Evolutionary conservation across 2,797 vertebrate genomes (phyloP).

Genomic region (Dallia pectoralis): DNA sequence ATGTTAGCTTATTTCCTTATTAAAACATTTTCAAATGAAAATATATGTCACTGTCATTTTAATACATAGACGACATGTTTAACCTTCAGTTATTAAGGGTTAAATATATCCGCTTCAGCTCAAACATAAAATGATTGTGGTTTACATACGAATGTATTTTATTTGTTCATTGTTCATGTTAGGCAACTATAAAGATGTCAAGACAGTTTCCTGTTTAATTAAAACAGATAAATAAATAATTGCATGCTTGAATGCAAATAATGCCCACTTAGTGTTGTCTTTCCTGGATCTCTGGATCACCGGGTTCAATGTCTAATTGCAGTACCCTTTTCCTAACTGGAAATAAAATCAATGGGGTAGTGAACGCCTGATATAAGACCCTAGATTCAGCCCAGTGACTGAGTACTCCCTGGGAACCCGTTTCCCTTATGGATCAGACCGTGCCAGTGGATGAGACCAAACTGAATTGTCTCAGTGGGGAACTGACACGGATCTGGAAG

Average conservation of each 20-base stretch:
- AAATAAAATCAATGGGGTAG: conserved; percentile 31
- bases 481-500: conserved; percentile 18
- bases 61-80: too few relatives aligned
- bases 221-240: background rate
- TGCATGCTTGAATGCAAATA: background rate
- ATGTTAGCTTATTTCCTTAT: too few relatives aligned
- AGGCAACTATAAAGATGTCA: background rate
- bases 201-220: background rate
- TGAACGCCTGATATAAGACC: conserved; percentile 17
- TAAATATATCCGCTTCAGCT: background rate
- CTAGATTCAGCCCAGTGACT: background rate
- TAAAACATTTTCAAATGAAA: too few relatives aligned
- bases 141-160: background rate
- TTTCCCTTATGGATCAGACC: conserved; percentile 3
- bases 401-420: background rate
- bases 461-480: conserved; percentile 9
- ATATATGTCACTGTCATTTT: too few relatives aligned
- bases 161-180: background rate
- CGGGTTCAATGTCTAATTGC: conserved; percentile 28
- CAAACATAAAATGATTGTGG: background rate
- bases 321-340: conserved; percentile 30
- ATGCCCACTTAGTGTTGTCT: background rate
- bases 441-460: conserved; percentile 16
- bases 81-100: too few relatives aligned
- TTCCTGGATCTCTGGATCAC: background rate